Conservation (phyloP, 2,113 vertebrate genomes). For the Candoia aspera region DNA sequence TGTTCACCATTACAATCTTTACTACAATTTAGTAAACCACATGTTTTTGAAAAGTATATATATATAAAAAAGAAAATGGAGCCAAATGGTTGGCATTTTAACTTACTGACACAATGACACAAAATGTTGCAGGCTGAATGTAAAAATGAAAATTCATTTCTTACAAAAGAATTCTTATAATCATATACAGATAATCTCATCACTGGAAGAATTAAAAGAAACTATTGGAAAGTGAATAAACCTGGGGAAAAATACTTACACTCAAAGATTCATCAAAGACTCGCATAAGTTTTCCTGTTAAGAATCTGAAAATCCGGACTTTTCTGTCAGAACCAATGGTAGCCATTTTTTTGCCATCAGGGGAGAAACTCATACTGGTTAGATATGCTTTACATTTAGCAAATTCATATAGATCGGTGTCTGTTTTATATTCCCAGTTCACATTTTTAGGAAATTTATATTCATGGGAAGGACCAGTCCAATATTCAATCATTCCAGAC, state of each 20-base stretch:
- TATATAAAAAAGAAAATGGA: neutral
- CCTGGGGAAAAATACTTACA: constrained; percentile 75
- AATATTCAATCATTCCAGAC: constrained; percentile 97
- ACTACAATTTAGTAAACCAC: neutral
- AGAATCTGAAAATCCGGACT: constrained; percentile 95
- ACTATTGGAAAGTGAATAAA: constrained; percentile 26
- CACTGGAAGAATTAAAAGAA: neutral
- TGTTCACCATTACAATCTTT: neutral
- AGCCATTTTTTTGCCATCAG: constrained; percentile 95
- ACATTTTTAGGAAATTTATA: constrained; percentile 93
- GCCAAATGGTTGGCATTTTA: neutral
- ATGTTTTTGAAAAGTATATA: neutral
- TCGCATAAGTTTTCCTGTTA: constrained; percentile 94
- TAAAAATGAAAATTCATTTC: neutral
- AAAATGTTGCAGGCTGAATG: neutral
- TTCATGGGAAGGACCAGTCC: constrained; percentile 91
- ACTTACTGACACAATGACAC: neutral
- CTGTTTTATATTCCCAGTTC: constrained; percentile 95
- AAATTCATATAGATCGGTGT: constrained; percentile 97
- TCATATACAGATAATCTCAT: neutral
- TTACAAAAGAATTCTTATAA: neutral
- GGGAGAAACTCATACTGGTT: constrained; percentile 89
- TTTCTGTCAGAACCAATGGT: constrained; percentile 94
- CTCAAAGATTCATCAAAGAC: constrained; percentile 96
- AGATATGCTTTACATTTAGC: constrained; percentile 94